Evolutionary conservation across 2,888 invertebrate genomes (phyloP).

Genomic region (Caenorhabditis virilis): DNA sequence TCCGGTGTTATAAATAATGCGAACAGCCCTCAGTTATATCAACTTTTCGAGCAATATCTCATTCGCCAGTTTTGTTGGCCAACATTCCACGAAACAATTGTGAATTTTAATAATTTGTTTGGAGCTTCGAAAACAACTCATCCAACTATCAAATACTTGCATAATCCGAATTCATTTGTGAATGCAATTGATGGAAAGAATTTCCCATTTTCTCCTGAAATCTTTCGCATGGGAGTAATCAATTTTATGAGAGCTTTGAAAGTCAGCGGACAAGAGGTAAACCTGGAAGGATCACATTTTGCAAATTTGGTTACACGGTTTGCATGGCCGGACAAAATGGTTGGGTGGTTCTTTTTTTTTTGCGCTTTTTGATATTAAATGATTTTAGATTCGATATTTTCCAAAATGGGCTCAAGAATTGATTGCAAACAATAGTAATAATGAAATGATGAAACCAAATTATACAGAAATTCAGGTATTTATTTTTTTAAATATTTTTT

Average conservation of each 20-base stretch:
- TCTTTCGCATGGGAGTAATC: slow-evolving; percentile 43
- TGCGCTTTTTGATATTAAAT: neutral
- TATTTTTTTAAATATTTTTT: neutral
- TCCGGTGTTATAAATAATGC: slow-evolving; percentile 6
- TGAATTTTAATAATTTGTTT: neutral
- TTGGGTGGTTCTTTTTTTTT: too few relatives aligned
- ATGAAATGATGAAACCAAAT: slow-evolving; percentile 3
- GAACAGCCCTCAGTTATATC: slow-evolving; percentile 37
- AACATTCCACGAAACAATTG: slow-evolving; percentile 29
- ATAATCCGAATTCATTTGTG: slow-evolving; percentile 17
- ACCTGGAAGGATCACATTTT: slow-evolving; percentile 2
- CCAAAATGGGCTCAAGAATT: slow-evolving; percentile 24
- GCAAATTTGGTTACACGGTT: slow-evolving; percentile 9
- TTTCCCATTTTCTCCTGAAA: slow-evolving; percentile 51
- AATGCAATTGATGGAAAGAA: slow-evolving; percentile 13
- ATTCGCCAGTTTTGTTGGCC: slow-evolving; percentile 46
- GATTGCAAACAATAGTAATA: slow-evolving; percentile 3
- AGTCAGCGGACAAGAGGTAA: slow-evolving; percentile 39
- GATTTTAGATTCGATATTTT: slow-evolving; percentile 9
- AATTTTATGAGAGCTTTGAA: slow-evolving; percentile 43
- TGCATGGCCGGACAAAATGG: slow-evolving; percentile 26
- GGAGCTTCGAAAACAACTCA: neutral
- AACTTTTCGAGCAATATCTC: slow-evolving; percentile 39
- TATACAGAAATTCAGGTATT: slow-evolving; percentile 10
- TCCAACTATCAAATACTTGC: slow-evolving; percentile 5